Evolutionary conservation across 2,113 vertebrate genomes (phyloP).

Genomic region (Nyctereutes procyonoides): DNA sequence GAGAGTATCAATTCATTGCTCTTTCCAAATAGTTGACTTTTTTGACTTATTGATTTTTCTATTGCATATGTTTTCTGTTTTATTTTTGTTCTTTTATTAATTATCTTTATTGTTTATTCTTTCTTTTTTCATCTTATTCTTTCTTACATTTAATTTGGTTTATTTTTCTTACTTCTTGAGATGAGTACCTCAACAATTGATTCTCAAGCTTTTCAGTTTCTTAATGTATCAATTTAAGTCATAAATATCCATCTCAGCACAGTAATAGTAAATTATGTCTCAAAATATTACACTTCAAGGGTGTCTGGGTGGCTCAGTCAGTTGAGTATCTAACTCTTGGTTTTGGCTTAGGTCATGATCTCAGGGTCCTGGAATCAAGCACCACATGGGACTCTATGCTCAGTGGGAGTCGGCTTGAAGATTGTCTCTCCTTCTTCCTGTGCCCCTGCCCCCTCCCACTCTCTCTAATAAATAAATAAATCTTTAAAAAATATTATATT

Average conservation of each 20-base stretch:
- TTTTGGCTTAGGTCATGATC: neutral
- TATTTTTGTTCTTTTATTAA: neutral
- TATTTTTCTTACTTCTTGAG: neutral
- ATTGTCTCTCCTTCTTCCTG: neutral
- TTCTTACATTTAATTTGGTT: neutral
- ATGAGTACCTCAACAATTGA: neutral
- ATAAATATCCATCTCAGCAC: neutral
- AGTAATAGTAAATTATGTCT: neutral
- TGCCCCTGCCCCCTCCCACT: neutral
- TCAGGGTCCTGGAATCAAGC: neutral
- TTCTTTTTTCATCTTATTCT: neutral
- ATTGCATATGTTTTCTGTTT: neutral
- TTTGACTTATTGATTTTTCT: neutral
- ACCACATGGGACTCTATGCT: neutral
- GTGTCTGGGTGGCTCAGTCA: neutral
- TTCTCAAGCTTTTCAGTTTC: neutral
- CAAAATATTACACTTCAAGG: neutral
- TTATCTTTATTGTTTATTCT: neutral
- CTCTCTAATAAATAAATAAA: neutral
- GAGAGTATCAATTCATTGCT: neutral
- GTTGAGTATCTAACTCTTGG: neutral
- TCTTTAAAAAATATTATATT: neutral
- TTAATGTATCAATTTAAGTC: neutral
- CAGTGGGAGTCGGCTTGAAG: neutral
- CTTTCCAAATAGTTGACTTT: neutral